Evolutionary conservation across 1,140 invertebrate genomes (phyloP).

Genomic region (Rhopalosiphum maidis): DNA sequence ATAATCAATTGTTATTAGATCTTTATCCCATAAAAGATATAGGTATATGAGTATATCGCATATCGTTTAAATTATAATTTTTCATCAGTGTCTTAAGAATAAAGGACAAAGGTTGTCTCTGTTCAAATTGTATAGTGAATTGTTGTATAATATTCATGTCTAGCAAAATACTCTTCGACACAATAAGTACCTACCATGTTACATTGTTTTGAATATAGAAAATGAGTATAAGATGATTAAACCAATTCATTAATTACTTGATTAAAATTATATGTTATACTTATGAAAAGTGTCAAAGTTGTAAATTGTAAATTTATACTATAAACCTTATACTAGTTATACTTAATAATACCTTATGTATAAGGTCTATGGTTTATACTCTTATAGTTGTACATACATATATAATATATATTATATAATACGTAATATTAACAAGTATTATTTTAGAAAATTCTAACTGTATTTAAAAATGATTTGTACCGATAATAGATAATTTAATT

Average conservation of each 20-base stretch:
- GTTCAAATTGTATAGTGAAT: neutral
- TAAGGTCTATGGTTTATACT: no score
- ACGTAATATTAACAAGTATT: neutral
- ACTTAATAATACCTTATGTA: no score
- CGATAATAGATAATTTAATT: neutral
- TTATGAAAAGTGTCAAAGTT: no score
- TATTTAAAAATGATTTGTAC: neutral
- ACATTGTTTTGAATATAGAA: neutral
- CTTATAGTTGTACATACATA: neutral
- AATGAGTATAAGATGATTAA: neutral
- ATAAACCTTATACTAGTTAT: no score
- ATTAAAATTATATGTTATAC: no score
- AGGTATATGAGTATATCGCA: neutral
- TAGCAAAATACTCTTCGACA: neutral
- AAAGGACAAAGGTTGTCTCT: neutral
- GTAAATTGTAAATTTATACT: no score
- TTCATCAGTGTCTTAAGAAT: neutral
- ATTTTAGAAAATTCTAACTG: neutral
- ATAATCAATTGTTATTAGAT: neutral
- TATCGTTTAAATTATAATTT: no score
- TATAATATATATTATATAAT: neutral
- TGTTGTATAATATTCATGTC: neutral
- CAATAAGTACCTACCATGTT: neutral
- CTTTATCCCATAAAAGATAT: neutral
- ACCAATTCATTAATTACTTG: neutral